These are phyloP conservation scores for Squalus acanthias DNA, from an alignment of 2,797 vertebrate genomes.

Conservation along the genomic window DNA sequence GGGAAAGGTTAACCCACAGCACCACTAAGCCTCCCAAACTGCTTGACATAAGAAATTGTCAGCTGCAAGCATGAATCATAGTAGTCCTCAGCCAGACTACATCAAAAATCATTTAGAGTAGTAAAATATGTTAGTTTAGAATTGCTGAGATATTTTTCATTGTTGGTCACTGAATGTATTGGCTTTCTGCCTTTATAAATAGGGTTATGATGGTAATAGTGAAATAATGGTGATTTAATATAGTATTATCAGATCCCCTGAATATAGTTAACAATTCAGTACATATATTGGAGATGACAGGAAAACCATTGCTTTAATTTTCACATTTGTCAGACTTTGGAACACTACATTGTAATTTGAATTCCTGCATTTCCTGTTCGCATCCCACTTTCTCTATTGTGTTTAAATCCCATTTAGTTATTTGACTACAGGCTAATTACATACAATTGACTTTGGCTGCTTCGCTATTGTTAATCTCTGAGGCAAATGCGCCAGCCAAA, in stretches of 20 bases:
- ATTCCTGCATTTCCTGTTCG: conserved; percentile 37
- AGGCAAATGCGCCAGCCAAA: conserved; percentile 26
- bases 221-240: conserved; percentile 25
- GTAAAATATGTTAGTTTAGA: conserved; percentile 19
- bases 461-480: conserved; percentile 8
- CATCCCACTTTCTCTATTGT: conserved; percentile 25
- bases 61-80: neutral
- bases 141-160: neutral
- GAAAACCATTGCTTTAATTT: neutral
- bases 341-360: conserved; percentile 25
- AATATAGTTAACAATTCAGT: conserved; percentile 15
- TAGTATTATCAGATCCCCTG: neutral
- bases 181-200: conserved; percentile 31
- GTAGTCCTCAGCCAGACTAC: neutral
- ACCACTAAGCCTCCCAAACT: neutral
- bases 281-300: conserved; percentile 25
- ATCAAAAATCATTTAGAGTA: conserved; percentile 5
- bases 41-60: neutral
- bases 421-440: conserved; percentile 28
- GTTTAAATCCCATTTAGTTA: conserved; percentile 27
- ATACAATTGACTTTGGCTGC: conserved; percentile 33
- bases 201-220: conserved; percentile 18
- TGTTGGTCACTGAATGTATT: conserved; percentile 8
- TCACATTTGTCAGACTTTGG: conserved; percentile 34
- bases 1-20: neutral